Conservation (phyloP, 2,888 invertebrate genomes). For the Drosophila colorata region DNA sequence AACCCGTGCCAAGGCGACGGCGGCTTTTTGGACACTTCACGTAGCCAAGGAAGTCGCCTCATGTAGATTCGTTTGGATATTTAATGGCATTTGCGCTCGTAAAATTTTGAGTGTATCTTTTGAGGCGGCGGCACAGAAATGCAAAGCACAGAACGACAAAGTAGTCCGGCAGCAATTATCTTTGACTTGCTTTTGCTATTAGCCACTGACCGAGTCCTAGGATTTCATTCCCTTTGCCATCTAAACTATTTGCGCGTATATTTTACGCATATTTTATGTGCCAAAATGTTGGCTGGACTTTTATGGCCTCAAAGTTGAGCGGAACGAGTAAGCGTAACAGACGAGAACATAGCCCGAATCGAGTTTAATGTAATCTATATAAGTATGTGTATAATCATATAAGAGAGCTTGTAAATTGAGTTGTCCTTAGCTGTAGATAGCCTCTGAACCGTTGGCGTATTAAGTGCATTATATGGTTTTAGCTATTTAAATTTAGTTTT, state of each 20-base stretch:
- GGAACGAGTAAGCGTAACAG: conserved; percentile 18
- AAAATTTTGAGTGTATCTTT: conserved; percentile 73
- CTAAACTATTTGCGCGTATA: conserved; percentile 67
- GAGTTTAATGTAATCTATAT: conserved; percentile 11
- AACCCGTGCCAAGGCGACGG: conserved; percentile 2
- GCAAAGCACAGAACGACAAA: conserved; percentile 65
- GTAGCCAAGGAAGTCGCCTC: conserved; percentile 61
- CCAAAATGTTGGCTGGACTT: conserved; percentile 39
- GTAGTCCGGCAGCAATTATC: conserved; percentile 69
- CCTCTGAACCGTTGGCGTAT: background rate
- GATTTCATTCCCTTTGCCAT: conserved; percentile 3
- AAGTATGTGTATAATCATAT: background rate
- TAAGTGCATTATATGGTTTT: background rate
- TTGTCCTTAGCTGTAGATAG: conserved; percentile 6
- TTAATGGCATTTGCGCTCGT: conserved; percentile 73
- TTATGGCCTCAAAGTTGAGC: conserved; percentile 45
- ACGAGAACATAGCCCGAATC: conserved; percentile 20
- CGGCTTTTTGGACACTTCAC: conserved; percentile 47
- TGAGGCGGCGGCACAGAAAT: conserved; percentile 33
- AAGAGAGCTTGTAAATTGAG: background rate
- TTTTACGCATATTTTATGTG: conserved; percentile 75
- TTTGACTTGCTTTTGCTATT: conserved; percentile 76
- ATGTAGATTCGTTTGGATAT: conserved; percentile 68
- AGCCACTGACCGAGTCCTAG: conserved; percentile 58
- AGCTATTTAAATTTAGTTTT: too few species aligned